Evolutionary conservation across 2,888 invertebrate species (phyloP).

Genomic region (Cremastinae sp.): DNA sequence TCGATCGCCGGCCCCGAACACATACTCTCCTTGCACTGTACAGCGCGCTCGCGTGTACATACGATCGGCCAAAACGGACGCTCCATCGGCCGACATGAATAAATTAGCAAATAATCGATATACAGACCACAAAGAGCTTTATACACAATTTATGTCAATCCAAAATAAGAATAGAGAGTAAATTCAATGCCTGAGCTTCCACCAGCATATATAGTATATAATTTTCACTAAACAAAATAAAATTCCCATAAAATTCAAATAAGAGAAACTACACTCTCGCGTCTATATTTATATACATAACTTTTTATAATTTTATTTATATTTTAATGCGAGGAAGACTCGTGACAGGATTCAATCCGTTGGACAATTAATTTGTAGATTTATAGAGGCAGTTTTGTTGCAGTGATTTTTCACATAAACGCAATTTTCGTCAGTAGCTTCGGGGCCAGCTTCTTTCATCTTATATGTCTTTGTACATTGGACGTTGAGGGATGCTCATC

Average conservation of each 20-base stretch:
- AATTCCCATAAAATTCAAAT: neutral
- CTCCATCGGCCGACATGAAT: conserved; percentile 71
- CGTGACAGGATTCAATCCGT: conserved; percentile 7
- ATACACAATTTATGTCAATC: conserved; percentile 65
- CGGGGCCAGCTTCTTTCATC: neutral
- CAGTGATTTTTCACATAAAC: conserved; percentile 10
- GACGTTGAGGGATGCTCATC: conserved; percentile 27
- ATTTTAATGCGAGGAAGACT: conserved; percentile 48
- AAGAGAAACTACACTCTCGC: neutral
- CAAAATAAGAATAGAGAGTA: conserved; percentile 2
- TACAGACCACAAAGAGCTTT: conserved; percentile 55
- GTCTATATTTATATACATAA: conserved; percentile 6
- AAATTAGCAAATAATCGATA: conserved; percentile 78
- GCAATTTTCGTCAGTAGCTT: neutral
- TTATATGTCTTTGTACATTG: conserved; percentile 31
- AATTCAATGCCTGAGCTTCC: neutral
- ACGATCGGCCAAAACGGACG: conserved; percentile 37
- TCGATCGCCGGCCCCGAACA: conserved; percentile 47
- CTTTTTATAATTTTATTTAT: conserved; percentile 29
- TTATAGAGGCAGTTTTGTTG: conserved; percentile 24
- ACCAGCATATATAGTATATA: no score
- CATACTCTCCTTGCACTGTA: neutral
- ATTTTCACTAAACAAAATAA: no score
- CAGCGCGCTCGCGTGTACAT: conserved; percentile 7
- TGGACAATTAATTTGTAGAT: conserved; percentile 13